Base-by-base conservation (phyloP, 2,888 invertebrate species). In the Pristionchus fissidentatus region DNA sequence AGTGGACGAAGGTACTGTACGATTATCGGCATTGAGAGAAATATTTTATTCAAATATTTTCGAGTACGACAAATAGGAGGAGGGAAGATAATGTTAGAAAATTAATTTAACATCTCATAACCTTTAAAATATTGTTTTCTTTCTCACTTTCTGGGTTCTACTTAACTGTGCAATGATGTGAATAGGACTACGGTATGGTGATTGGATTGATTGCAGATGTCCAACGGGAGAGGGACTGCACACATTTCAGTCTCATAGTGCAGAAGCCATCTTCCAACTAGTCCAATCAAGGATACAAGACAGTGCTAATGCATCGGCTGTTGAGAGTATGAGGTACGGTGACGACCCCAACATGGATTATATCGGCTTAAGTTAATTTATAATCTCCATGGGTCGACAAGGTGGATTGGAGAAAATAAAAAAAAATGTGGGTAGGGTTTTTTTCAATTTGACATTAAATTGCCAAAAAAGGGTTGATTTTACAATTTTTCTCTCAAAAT, bases 191-290 rank as follows among this genome's bases (percentile, higher is more conserved):
- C n/a, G n/a, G n/a, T n/a, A n/a, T n/a, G n/a, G n/a, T n/a, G n/a
- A n/a, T n/a, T 60, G 7, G 60, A 15, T 89, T 75, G 90, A 90
- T 7, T 85, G 90, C 60, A 85, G 91, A 70, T 91, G 91, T 80
- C 87, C 90, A 10, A 90, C 89, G 38, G 91, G 91, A 35, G 91
- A 91, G 84, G 91, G 91, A 43, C 85, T 90, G 29, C 90, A 90
- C 85, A 90, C 91, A 41, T 91, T 92, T 83, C 90, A 90, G 83
- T 89, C 90, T 46, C 89, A 90, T 83, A 88, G 89, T 57, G 90
- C 91, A 29, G 91, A 90, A 78, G 85, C 87, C 49, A 90, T 91
- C 46, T 91, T 91, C 60, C 86, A 89, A 87, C 80, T 89, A 22
- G 88, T 89, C 41, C 88, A 89, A 84, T 70, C 85, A 52, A 79